Conservation (phyloP, 2,113 vertebrate genomes). For the Eurystomus gularis region DNA sequence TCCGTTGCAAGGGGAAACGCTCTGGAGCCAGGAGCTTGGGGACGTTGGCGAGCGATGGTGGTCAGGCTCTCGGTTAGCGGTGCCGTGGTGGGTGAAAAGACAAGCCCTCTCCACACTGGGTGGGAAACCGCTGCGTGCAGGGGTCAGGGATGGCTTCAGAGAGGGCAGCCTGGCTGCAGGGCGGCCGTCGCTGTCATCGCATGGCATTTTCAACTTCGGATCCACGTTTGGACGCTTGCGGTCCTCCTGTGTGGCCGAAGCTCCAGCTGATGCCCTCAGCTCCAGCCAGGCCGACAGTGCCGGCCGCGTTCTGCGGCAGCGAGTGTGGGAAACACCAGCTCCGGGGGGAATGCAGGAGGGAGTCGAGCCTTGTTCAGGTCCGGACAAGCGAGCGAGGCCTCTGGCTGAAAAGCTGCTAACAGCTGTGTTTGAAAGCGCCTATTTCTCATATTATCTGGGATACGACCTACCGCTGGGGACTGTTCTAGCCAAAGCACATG, state of each 20-base stretch:
- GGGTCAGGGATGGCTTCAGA: neutral
- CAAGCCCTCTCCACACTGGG: neutral
- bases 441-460: rapidly evolving
- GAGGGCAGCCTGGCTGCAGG: neutral
- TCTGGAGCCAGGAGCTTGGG: neutral
- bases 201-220: neutral
- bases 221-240: rapidly evolving
- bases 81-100: neutral
- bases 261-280: neutral
- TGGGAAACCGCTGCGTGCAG: neutral
- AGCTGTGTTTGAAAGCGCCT: neutral
- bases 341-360: neutral
- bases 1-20: rapidly evolving
- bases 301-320: neutral
- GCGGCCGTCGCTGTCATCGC: rapidly evolving
- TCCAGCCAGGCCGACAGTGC: neutral
- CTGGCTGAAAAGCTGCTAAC: neutral
- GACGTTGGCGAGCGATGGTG: rapidly evolving
- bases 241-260: rapidly evolving
- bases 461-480: neutral
- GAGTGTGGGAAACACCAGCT: neutral
- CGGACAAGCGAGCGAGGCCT: neutral
- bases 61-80: rapidly evolving
- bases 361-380: neutral
- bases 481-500: neutral